Conservation (phyloP, 2,888 invertebrate species). For the Scrobipalpa costella region DNA sequence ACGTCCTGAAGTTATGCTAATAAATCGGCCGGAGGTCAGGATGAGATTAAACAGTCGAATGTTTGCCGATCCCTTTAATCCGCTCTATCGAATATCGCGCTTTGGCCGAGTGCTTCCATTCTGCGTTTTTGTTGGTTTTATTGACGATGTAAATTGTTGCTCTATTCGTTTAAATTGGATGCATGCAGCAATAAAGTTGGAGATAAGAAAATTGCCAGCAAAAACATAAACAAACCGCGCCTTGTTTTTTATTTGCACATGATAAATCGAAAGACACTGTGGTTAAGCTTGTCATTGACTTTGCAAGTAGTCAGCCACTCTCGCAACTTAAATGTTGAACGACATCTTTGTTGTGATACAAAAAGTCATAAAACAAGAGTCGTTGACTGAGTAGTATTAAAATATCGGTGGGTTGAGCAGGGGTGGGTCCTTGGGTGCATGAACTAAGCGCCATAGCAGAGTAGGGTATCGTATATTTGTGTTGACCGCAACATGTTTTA, state of each 20-base stretch:
- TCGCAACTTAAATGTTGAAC: conserved; percentile 2
- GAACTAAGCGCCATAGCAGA: conserved; percentile 17
- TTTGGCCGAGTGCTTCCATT: conserved; percentile 10
- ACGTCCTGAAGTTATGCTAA: conserved; percentile 23
- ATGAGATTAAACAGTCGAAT: conserved; percentile 25
- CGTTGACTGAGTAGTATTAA: conserved; percentile 8
- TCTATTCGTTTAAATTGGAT: conserved; percentile 20
- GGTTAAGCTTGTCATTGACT: conserved; percentile 10
- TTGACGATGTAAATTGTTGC: conserved; percentile 7
- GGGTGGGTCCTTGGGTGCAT: not conserved
- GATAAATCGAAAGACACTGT: conserved; percentile 4
- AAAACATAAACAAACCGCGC: conserved; percentile 14
- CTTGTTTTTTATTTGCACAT: conserved; percentile 8
- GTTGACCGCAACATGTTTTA: conserved; percentile 56
- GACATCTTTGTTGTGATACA: not conserved
- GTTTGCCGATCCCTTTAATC: conserved; percentile 28
- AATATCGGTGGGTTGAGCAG: conserved; percentile 2
- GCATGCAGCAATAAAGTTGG: conserved; percentile 15
- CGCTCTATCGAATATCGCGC: conserved; percentile 24
- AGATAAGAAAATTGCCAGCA: conserved; percentile 20
- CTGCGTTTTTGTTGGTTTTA: conserved; percentile 22
- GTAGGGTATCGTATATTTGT: conserved; percentile 57
- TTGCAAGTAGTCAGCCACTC: not conserved
- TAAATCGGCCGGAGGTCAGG: conserved; percentile 25
- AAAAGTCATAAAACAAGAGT: conserved; percentile 15